Base-by-base conservation (phyloP, 2,113 vertebrate species). In the Cryptoleucopteryx plumbea region DNA sequence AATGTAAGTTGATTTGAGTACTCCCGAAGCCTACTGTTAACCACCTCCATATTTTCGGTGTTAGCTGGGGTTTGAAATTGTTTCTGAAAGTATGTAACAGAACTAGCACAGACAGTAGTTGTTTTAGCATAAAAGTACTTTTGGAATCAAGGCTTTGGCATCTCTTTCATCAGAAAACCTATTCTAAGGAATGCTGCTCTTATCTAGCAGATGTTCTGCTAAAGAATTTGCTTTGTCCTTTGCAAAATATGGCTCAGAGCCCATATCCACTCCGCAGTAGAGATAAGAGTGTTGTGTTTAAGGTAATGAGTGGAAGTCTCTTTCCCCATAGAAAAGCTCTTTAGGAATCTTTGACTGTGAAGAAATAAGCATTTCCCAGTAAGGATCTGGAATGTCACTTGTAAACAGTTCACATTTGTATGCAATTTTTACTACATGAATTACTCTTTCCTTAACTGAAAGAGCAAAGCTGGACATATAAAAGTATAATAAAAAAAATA, bases 101-200 rank as follows among this genome's bases (percentile, higher is more conserved):
- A 85, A 27, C 71, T 40, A 91, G 82, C 65, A 82, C 21, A 70
- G 61, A 68, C 40, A 80, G 45, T 27, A 75, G 58, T 73, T 91
- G 63, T 61, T 89, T 91, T 62, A 89, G 58, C 42, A 58, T 55
- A 66, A 19, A 89, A 85, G 70, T 93, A 82, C 81, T 93, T 97
- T 73, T 77, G 50, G 70, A 95, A 96, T 59, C 84, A 80, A 79
- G 74, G 63, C 42, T 93, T 93, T 91, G 67, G 72, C 77, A 84
- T 65, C 74, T 91, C 89, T 95, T 95, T 95, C 87, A 94, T 95
- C 89, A 93, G 80, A 73, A 96, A 97, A 94, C 77, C 88, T 92
- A 80, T 85, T 94, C 81, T 92, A 65, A 95, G 83, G 94, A 95
- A 97, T 87, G 77, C 48, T 93, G 48, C 53, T 84, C 77, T 95